Conservation (phyloP, 2,113 vertebrate species). For the Pica pica region DNA sequence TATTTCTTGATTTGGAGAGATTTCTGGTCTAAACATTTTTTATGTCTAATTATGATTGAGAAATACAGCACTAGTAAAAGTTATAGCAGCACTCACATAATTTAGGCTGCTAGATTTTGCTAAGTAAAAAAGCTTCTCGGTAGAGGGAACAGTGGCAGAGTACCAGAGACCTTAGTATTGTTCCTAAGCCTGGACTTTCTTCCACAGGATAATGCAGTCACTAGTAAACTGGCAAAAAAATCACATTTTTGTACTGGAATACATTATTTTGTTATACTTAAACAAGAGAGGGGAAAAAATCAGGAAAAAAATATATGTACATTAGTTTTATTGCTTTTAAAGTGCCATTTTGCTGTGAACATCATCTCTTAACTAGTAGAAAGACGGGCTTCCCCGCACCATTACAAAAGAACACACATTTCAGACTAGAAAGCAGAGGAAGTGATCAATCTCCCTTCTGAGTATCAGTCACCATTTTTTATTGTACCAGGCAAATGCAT, state of each 20-base stretch:
- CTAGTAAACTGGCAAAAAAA: background rate
- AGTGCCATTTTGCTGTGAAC: background rate
- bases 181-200: background rate
- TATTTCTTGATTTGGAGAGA: background rate
- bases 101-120: background rate
- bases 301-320: background rate
- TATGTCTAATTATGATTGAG: background rate
- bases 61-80: background rate
- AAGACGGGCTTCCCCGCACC: background rate
- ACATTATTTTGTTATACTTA: background rate
- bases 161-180: background rate
- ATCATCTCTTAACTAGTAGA: background rate
- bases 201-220: background rate
- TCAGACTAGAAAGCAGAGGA: background rate
- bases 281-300: background rate
- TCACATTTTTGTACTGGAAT: background rate
- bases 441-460: background rate
- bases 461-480: background rate
- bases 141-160: background rate
- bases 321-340: background rate
- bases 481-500: background rate
- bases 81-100: background rate
- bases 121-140: background rate
- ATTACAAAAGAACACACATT: background rate
- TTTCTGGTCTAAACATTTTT: conserved; percentile 10